phyloP scores from a whole-genome alignment of 2,888 invertebrate genomes.

The Tholera decimalis region DNA sequence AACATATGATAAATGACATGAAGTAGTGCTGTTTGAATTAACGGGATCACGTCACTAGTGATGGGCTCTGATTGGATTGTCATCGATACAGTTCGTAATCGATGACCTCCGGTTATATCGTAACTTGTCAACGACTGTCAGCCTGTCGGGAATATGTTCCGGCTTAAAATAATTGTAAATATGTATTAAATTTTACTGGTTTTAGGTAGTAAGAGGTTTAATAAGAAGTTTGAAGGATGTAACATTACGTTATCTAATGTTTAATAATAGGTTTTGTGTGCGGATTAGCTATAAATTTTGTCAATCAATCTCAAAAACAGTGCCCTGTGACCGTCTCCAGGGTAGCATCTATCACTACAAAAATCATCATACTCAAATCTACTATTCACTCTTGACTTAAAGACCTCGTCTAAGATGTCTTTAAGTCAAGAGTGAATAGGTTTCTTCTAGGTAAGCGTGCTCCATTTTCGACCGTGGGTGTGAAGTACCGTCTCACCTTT shows the following conservation, averaged over 20 bases:
- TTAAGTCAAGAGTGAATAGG: too few relatives aligned
- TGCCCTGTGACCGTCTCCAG: too few relatives aligned
- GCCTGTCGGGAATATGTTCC: conserved; percentile 48
- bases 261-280: neutral
- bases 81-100: conserved; percentile 60
- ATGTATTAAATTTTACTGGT: conserved; percentile 19
- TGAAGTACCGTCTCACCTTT: too few relatives aligned
- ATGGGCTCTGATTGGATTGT: conserved; percentile 57
- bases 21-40: conserved; percentile 75
- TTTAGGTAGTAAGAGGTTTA: conserved; percentile 9
- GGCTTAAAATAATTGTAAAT: conserved; percentile 48
- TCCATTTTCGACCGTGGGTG: too few relatives aligned
- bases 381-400: too few relatives aligned
- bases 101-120: conserved; percentile 39
- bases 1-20: conserved; percentile 72
- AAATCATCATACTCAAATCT: too few relatives aligned
- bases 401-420: too few relatives aligned
- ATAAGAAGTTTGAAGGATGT: conserved; percentile 13
- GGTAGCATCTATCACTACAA: too few relatives aligned
- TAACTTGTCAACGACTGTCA: conserved; percentile 41
- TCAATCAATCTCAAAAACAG: too few relatives aligned
- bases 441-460: too few relatives aligned
- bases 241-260: neutral
- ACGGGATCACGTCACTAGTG: conserved; percentile 71
- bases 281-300: too few relatives aligned